phyloP scores from a whole-genome alignment of 2,888 invertebrate genomes.

The Thymelicus sylvestris region DNA sequence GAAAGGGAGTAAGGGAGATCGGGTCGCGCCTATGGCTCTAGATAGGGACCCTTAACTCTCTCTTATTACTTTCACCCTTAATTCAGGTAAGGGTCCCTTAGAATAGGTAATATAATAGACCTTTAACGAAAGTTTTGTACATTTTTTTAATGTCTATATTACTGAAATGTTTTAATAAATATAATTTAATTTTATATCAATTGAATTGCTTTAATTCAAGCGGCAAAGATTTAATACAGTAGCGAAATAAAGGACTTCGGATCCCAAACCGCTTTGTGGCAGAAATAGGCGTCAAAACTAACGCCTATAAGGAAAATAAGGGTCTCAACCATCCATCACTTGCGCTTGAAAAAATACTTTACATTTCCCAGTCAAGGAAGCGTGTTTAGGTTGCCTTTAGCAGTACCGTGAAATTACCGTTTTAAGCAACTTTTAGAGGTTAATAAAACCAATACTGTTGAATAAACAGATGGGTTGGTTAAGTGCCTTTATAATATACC shows the following conservation, averaged over 20 bases:
- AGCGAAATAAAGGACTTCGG: not conserved
- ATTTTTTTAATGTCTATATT: no score
- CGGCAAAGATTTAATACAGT: not conserved
- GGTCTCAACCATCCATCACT: conserved; percentile 39
- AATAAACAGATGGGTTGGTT: not conserved
- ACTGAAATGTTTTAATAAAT: no score
- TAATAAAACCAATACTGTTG: conserved; percentile 9
- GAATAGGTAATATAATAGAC: no score
- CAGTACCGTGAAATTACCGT: conserved; percentile 22
- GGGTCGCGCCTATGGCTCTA: no score
- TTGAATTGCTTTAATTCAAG: not conserved
- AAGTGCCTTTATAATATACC: conserved; percentile 3
- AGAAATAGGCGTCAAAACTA: not conserved
- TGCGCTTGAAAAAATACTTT: conserved; percentile 34
- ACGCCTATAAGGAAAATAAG: conserved; percentile 6
- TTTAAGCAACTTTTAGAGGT: conserved; percentile 14
- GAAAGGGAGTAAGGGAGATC: no score
- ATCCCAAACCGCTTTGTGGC: not conserved
- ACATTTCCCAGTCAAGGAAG: conserved; percentile 8
- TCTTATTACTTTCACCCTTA: no score
- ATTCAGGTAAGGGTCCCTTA: no score
- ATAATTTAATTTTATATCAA: no score
- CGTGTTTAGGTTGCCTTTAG: conserved; percentile 16
- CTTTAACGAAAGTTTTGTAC: no score
- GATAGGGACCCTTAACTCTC: no score